Base-by-base conservation (phyloP, 2,888 invertebrate genomes). In the Brassicogethes aeneus region DNA sequence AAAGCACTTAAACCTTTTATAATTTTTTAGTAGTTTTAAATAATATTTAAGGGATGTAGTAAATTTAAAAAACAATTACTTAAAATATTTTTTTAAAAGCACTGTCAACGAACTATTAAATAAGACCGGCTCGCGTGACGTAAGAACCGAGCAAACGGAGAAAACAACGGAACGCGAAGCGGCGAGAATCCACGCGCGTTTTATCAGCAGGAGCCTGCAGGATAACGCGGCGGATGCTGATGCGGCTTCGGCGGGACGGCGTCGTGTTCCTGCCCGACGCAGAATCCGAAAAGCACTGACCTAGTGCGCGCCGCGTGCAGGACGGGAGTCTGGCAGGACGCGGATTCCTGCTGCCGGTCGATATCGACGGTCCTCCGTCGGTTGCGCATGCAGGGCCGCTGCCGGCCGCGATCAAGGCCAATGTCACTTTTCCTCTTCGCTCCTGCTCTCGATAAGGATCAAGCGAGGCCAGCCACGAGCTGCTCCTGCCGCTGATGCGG, bases 241-340 rank as follows among this genome's bases (percentile, higher is more conserved):
- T 5, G 23, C 23, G 10, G 23, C 23, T 5, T 30, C 15, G 37
- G 10, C 12, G 16, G 12, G 17, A 23, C 41, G 41, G 36, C 35
- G 45, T 31, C 39, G 38, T 42, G 48, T 35, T 15, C 35, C 48
- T 44, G 48, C 48, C 43, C 46, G 7, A 3, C 32, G 47, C 53
- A 46, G 49, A 37, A 48, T 50, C 55, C 49, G 50, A 47, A 51
- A 48, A 54, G 51, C 51, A 55, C 55, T 55, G 55, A 55, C 55
- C 55, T 52, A 54, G 48, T 51, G 52, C 51, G 44, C 13, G 14
- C 10, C 3, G 3, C 32, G 32, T 32, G 50, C 48, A 43, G 43
- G 43, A 47, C 47, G 42, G 32, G 12, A 32, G 32, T 12, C 14
- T 5, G 12, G 5, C 5, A 3, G 12, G 10, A 32, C 12, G 3